phyloP scores from a whole-genome alignment of 1,140 invertebrate genomes.

The Lerema accius region DNA sequence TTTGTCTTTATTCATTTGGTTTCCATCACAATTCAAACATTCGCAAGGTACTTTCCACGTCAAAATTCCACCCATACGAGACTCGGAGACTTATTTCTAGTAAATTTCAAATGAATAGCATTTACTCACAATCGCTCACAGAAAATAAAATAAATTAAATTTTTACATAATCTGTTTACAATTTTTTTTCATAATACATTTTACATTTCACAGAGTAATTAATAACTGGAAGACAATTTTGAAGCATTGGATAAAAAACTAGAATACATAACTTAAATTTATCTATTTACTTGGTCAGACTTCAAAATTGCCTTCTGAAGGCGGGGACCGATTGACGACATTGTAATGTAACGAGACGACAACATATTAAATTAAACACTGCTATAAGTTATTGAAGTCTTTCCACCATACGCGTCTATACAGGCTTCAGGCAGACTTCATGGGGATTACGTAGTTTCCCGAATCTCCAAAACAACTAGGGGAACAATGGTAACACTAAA shows the following conservation, averaged over 20 bases:
- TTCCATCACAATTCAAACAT: constrained; percentile 63
- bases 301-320: constrained; percentile 28
- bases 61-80: constrained; percentile 43
- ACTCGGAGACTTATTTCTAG: constrained; percentile 44
- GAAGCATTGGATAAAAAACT: no score
- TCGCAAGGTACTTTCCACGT: constrained; percentile 51
- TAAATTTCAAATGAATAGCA: constrained; percentile 45
- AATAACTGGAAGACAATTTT: constrained; percentile 32
- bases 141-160: constrained; percentile 50
- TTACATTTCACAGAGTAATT: constrained; percentile 41
- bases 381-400: no score
- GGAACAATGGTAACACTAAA: no score
- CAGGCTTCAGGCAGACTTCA: no score
- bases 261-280: constrained; percentile 12
- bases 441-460: no score
- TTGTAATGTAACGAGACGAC: constrained; percentile 22
- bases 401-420: no score
- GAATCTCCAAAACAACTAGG: no score
- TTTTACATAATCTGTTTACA: constrained; percentile 53
- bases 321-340: background rate
- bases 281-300: constrained; percentile 17
- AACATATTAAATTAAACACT: no score
- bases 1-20: constrained; percentile 75
- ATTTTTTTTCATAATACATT: constrained; percentile 46
- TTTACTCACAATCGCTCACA: constrained; percentile 39